Evolutionary conservation across 2,888 invertebrate species (phyloP), one percentile per base, ranked within the genome.

Genomic region (Caenorhabditis sinica): DNA sequence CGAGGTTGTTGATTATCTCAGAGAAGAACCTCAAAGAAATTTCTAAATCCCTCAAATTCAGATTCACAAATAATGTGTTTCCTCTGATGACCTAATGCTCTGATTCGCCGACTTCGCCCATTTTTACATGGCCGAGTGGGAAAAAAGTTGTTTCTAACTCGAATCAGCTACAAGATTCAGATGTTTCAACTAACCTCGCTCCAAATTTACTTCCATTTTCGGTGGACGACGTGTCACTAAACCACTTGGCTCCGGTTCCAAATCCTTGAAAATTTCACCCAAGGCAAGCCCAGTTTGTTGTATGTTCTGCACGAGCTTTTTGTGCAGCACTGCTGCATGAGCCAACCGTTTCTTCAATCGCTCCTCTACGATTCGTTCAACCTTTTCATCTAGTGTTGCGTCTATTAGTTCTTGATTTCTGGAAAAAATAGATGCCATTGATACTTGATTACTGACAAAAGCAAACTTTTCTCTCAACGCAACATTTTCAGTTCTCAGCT

Each of bases 331-430:
- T 17, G 79, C 79, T 15, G 79, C 79, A 49, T 79, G 71, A 13
- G 79, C n/a, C 13, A 79, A 45, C 2, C 63, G 53, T 5, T n/a
- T 72, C 17, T 72, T 63, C 8, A 83, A 58, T 63, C 77, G 25
- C n/a, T 83, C 73, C 40, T 66, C 66, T 1, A 83, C 83, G n/a
- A 83, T 77, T 5, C 68, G n/a, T 25, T 83, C 77, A 2, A 83
- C 63, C 49, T 60, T 73, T 28, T 58, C 30, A 1, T 83, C 77
- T 4, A 79, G 63, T 4, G 74, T 53, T 9, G 40, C 71, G 13
- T 66, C 63, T 5, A 73, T 49, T 17, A 83, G 15, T 13, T 73
- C 68, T 49, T 83, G 83, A 63, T 83, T 83, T 68, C 77, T 82
- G 36, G 25, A 66, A 66, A 36, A 28, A 36, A 15, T 5, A n/a